These are phyloP conservation scores for Atopsyche davidsoni DNA, from an alignment of 1,140 invertebrate genomes.

Conservation along the genomic window DNA sequence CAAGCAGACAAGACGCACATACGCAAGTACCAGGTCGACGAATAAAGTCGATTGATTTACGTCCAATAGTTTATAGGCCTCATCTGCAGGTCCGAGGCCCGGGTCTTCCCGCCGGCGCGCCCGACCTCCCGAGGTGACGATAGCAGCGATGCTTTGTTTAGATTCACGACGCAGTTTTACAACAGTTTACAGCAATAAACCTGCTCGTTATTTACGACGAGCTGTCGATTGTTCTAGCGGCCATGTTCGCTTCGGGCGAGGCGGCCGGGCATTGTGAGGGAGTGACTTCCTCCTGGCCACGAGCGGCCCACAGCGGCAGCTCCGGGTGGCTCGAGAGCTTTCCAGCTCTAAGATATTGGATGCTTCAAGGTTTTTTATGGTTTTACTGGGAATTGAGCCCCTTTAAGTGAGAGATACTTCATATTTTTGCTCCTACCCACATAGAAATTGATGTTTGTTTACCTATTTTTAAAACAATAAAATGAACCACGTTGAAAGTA, in stretches of 20 bases:
- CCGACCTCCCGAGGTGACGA: conserved; percentile 28
- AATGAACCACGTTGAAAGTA: no score
- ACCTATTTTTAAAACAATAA: no score
- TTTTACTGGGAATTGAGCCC: no score
- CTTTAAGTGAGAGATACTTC: no score
- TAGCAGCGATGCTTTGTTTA: conserved; percentile 19
- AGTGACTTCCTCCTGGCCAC: conserved; percentile 14
- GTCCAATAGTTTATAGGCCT: neutral
- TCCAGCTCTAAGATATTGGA: no score
- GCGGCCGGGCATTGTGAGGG: neutral
- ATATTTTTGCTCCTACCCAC: no score
- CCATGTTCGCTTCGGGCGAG: neutral
- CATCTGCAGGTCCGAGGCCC: neutral
- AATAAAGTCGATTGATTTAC: neutral
- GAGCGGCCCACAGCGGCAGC: no score
- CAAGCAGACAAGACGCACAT: neutral
- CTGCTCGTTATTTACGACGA: conserved; percentile 27
- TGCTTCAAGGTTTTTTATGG: no score
- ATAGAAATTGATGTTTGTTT: no score
- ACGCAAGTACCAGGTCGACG: neutral
- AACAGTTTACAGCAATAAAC: conserved; percentile 30
- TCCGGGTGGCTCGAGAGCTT: no score
- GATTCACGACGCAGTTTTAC: conserved; percentile 24
- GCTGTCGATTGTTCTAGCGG: conserved; percentile 3
- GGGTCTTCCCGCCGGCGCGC: conserved; percentile 5